These are phyloP conservation scores for Netelia melanura DNA, from an alignment of 2,888 invertebrate species.

Conservation along the genomic window DNA sequence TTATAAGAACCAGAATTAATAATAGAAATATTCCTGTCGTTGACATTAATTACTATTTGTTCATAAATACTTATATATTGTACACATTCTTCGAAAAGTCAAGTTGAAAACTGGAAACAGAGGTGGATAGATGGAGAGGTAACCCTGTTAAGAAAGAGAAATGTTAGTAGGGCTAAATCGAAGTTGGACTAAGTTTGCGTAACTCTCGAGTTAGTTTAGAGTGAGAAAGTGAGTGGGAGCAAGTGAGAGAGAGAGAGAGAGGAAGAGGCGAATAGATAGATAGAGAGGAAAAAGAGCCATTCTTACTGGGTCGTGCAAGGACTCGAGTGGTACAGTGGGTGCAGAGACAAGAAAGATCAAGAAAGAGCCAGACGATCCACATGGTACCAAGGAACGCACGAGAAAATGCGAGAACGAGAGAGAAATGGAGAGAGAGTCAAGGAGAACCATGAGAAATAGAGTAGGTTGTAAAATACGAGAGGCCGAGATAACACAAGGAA, in stretches of 20 bases:
- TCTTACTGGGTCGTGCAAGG: neutral
- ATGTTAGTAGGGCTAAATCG: constrained; percentile 81
- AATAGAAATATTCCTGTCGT: no score
- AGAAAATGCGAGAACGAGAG: constrained; percentile 27
- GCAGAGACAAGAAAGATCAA: constrained; percentile 49
- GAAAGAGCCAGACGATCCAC: constrained; percentile 54
- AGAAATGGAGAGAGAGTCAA: constrained; percentile 56
- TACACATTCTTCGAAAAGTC: constrained; percentile 16
- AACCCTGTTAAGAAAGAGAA: constrained; percentile 79
- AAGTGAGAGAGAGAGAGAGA: neutral
- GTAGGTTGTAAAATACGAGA: constrained; percentile 64
- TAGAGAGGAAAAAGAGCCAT: constrained; percentile 40
- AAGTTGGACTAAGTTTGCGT: constrained; percentile 81
- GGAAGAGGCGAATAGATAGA: constrained; percentile 10
- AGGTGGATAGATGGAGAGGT: constrained; percentile 62
- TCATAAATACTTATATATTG: neutral
- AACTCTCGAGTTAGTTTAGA: constrained; percentile 80
- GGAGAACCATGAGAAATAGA: constrained; percentile 63
- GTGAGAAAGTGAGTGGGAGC: constrained; percentile 70
- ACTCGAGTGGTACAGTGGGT: neutral
- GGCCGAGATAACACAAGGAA: constrained; percentile 64
- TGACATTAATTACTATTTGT: neutral
- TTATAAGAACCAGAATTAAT: no score
- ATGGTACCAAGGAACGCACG: constrained; percentile 19
- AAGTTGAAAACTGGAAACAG: constrained; percentile 39